Base-by-base conservation (phyloP, 2,113 vertebrate genomes). In the Amblyopsis rosae region DNA sequence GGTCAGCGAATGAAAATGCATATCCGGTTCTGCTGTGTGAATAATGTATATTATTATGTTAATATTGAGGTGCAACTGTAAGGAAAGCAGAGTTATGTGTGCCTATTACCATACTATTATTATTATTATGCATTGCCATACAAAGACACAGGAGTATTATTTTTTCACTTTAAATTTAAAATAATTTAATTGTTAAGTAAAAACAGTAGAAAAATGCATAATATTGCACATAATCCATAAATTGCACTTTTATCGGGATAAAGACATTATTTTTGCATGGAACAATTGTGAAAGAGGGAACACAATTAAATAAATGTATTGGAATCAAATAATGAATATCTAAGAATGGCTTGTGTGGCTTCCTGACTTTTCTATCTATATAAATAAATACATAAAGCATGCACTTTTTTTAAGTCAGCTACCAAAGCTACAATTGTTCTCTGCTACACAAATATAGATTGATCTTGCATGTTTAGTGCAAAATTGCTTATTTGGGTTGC, bases 201-300 rank as follows among this genome's bases (percentile, higher is more conserved):
- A 96, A 96, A 91, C 73, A 82, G 90, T 94, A 95, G 82, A 94
- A 96, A 88, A 96, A 95, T 92, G 89, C 86, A 89, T 64, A 90
- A 92, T 92, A 92, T 89, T 92, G 82, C 87, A 92, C 89, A 89
- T 88, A 75, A 32, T 87, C 86, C 90, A 90, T 92, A 91, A 93
- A 89, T 93, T 90, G 92, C 93, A 92, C 92, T 95, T 95, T 90
- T 41, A 41, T 41, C 35, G 7, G 35, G 35, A 88, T 92, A 87
- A 81, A 77, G 83, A 77, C 87, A 67, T 76, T 26, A 82, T 89
- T 82, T 87, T 88, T 87, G 85, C 76, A 77, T 81, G 84, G 69
- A 80, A 61, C 4, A 84, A 67, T 54, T 49, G 56, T 74, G 82
- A 83, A 5, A 41, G 35, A 41, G 4, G 35, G 7, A 41, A 41